phyloP scores from a whole-genome alignment of 2,113 vertebrate species.

The Nothoprocta perdicaria region DNA sequence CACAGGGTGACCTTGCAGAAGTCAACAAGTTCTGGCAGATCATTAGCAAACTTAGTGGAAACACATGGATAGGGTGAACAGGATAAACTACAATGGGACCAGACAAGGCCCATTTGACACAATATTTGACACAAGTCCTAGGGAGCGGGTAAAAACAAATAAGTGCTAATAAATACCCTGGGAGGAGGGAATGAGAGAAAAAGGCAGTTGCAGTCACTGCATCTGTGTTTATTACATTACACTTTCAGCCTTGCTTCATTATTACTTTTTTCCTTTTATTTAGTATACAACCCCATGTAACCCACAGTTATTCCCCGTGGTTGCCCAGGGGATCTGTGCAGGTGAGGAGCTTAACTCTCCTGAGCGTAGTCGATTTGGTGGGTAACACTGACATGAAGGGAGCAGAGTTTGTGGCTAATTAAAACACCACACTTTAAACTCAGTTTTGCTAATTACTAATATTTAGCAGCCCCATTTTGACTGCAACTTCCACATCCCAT shows the following conservation, averaged over 20 bases:
- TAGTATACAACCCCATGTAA: neutral
- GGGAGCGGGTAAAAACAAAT: neutral
- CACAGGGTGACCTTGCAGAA: neutral
- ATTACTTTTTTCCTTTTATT: neutral
- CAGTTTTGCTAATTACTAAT: constrained; percentile 42
- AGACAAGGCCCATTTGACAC: fast-evolving
- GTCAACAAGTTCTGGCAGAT: neutral
- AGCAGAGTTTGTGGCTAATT: neutral
- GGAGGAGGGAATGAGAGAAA: neutral
- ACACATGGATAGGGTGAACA: neutral
- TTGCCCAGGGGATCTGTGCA: neutral
- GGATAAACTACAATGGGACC: neutral
- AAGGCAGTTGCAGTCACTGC: neutral
- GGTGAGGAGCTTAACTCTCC: neutral
- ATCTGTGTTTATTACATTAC: neutral
- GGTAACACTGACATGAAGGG: neutral
- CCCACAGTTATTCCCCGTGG: neutral
- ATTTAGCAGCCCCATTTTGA: constrained; percentile 47
- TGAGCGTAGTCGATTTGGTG: neutral
- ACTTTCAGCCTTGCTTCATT: neutral
- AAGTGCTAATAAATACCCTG: neutral
- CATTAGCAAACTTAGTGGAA: neutral
- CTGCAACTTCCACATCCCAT: neutral
- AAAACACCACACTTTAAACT: constrained; percentile 44
- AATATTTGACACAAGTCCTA: neutral